phyloP scores from a whole-genome alignment of 2,797 vertebrate species.

The Gobionotothen gibberifrons region DNA sequence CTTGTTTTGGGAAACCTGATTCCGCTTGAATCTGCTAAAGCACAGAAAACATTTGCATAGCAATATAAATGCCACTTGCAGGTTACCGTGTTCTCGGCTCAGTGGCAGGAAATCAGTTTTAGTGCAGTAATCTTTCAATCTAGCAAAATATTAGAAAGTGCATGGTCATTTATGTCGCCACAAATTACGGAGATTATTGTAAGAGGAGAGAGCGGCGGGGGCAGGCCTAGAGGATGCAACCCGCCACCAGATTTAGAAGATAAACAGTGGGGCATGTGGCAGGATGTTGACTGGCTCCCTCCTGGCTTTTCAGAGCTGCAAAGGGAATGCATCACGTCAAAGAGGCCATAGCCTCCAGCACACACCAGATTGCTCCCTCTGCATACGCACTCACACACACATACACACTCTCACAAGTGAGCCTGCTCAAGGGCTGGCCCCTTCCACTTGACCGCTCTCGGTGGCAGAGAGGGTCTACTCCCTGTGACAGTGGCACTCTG shows the following conservation, averaged over 20 bases:
- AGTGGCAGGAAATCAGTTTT: constrained; percentile 40
- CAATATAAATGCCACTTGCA: constrained; percentile 41
- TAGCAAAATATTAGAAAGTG: constrained; percentile 41
- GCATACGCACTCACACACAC: constrained; percentile 52
- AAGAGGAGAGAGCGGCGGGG: constrained; percentile 41
- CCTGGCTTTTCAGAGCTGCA: constrained; percentile 68
- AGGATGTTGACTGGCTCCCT: constrained; percentile 73
- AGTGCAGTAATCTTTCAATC: constrained; percentile 39
- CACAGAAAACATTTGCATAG: constrained; percentile 63
- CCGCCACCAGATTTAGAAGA: constrained; percentile 74
- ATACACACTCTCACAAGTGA: constrained; percentile 36
- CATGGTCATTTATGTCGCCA: constrained; percentile 65
- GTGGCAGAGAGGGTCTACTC: constrained; percentile 71
- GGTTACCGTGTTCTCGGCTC: constrained; percentile 29
- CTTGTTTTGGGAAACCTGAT: constrained; percentile 69
- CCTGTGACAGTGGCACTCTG: constrained; percentile 73
- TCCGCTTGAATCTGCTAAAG: constrained; percentile 62
- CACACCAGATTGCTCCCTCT: constrained; percentile 74
- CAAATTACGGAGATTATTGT: constrained; percentile 70
- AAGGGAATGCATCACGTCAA: constrained; percentile 77
- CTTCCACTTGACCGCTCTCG: constrained; percentile 77
- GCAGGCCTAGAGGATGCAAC: constrained; percentile 57
- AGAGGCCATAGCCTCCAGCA: constrained; percentile 78
- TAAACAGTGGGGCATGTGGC: constrained; percentile 74
- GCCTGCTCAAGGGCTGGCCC: constrained; percentile 68